Evolutionary conservation across 1,140 invertebrate species (phyloP).

Genomic region (Sinonovacula constricta): DNA sequence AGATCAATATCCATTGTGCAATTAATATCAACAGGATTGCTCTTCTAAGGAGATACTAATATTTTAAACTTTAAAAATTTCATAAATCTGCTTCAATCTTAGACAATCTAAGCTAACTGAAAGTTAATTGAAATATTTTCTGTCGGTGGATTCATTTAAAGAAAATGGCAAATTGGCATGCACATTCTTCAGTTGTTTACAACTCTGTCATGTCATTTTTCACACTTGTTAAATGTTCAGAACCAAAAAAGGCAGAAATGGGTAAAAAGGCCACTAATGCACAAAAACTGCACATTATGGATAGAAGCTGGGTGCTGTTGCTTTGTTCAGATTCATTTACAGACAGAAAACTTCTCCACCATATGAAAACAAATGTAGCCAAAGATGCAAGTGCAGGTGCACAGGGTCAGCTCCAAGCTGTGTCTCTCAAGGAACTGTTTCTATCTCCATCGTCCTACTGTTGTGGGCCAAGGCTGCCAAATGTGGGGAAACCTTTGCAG

Average conservation of each 20-base stretch:
- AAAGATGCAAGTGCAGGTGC: too few relatives aligned
- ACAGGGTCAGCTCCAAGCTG: neutral
- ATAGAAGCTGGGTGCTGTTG: neutral
- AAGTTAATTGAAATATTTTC: too few relatives aligned
- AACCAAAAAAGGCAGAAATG: too few relatives aligned
- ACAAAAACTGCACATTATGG: neutral
- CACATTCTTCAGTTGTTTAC: too few relatives aligned
- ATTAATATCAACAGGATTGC: neutral
- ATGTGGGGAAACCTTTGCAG: conserved; percentile 46
- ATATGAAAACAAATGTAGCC: too few relatives aligned
- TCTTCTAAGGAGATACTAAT: neutral
- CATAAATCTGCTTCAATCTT: neutral
- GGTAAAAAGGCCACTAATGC: neutral
- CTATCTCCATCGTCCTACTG: conserved; percentile 34
- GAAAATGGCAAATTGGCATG: too few relatives aligned
- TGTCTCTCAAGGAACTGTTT: neutral
- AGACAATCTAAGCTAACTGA: neutral
- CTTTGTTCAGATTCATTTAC: too few relatives aligned
- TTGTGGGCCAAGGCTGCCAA: conserved; percentile 34
- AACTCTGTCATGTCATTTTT: too few relatives aligned
- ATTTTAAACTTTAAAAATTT: neutral
- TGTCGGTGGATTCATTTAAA: too few relatives aligned
- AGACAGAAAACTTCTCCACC: too few relatives aligned
- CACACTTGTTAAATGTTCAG: too few relatives aligned
- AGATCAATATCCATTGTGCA: conserved; percentile 5